A percentile compares a stretch with the other conserved stretches of the same genome.
Conservation (phyloP, 2,888 invertebrate genomes). For the Muschampia staudingeri region DNA sequence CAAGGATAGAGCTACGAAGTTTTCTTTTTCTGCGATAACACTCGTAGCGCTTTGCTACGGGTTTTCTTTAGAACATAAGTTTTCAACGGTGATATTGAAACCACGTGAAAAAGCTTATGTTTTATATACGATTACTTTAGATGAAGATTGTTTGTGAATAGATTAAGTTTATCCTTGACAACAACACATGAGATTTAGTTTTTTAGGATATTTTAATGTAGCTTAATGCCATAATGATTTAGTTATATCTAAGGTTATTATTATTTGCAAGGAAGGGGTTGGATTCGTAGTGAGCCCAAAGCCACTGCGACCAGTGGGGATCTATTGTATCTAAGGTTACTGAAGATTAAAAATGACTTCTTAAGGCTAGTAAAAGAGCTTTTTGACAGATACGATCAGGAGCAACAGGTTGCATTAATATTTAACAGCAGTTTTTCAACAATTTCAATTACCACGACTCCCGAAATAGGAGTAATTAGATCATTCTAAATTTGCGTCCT, state of each 20-base stretch:
- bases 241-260: too few species aligned
- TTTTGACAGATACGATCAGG: not conserved
- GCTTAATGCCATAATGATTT: not conserved
- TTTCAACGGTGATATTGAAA: slow-evolving; percentile 6
- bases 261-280: too few species aligned
- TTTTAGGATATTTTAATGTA: too few species aligned
- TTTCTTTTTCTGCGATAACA: slow-evolving; percentile 19
- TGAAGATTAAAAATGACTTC: too few species aligned
- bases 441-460: not conserved
- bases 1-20: slow-evolving; percentile 4
- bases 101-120: slow-evolving; percentile 13
- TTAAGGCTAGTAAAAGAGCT: too few species aligned
- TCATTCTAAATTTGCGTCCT: not conserved
- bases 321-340: too few species aligned
- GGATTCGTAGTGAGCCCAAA: too few species aligned
- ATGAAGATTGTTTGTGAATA: slow-evolving; percentile 21
- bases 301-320: too few species aligned
- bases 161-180: not conserved
- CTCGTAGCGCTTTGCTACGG: slow-evolving; percentile 24
- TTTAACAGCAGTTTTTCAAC: not conserved
- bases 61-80: slow-evolving; percentile 22
- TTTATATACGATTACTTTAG: not conserved
- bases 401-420: not conserved
- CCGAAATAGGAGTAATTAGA: not conserved
- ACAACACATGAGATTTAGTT: not conserved